Evolutionary conservation across 2,888 invertebrate species (phyloP).

Genomic region (Drosophila parthenogenetica): DNA sequence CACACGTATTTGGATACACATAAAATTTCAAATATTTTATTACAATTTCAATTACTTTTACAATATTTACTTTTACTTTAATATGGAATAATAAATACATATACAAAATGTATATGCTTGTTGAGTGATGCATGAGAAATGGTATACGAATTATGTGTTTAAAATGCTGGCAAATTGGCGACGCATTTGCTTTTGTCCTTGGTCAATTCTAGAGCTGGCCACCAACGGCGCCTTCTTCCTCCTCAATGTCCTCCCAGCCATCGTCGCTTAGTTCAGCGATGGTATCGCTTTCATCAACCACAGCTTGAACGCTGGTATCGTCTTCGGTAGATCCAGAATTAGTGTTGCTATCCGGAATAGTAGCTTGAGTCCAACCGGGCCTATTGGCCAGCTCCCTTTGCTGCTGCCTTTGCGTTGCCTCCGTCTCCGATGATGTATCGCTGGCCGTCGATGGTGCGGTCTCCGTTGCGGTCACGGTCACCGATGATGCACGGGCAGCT

Average conservation of each 20-base stretch:
- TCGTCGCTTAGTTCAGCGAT: slow-evolving; percentile 68
- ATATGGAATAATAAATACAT: neutral
- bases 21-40: too few species aligned
- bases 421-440: slow-evolving; percentile 49
- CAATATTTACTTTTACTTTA: slow-evolving; percentile 8
- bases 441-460: slow-evolving; percentile 32
- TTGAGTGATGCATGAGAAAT: neutral
- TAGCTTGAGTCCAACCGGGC: slow-evolving; percentile 45
- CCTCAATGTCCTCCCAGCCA: slow-evolving; percentile 66
- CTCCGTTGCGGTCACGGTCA: slow-evolving; percentile 50
- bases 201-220: slow-evolving; percentile 26
- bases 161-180: neutral
- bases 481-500: slow-evolving; percentile 28
- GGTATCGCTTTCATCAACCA: slow-evolving; percentile 67
- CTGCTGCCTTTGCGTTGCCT: slow-evolving; percentile 46
- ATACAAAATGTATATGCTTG: neutral
- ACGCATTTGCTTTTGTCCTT: neutral
- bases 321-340: slow-evolving; percentile 68
- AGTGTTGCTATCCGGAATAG: slow-evolving; percentile 43
- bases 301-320: slow-evolving; percentile 65
- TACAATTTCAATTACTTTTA: neutral
- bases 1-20: too few species aligned
- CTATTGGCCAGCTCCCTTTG: slow-evolving; percentile 19
- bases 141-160: neutral
- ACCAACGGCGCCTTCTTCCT: slow-evolving; percentile 60